These are phyloP conservation scores for Eilema depressum DNA, from an alignment of 2,888 invertebrate genomes.

Conservation along the genomic window DNA sequence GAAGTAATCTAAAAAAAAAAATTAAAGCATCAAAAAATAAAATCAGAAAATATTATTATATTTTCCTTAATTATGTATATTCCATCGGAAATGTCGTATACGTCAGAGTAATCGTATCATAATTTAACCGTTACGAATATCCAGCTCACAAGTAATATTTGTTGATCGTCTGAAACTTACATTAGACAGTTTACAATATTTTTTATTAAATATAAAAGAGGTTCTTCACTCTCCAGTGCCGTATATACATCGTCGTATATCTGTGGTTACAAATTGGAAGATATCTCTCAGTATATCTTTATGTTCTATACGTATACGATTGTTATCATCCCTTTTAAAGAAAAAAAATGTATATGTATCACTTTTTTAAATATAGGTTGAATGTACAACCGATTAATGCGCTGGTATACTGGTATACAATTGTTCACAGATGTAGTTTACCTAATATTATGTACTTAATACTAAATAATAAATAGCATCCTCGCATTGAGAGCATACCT, in stretches of 20 bases:
- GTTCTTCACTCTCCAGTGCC: constrained; percentile 79
- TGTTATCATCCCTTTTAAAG: constrained; percentile 86
- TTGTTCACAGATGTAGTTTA: constrained; percentile 81
- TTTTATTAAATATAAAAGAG: constrained; percentile 84
- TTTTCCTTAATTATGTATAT: constrained; percentile 42
- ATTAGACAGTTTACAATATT: constrained; percentile 83
- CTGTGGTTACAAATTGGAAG: constrained; percentile 83
- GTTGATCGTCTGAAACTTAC: constrained; percentile 78
- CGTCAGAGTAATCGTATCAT: constrained; percentile 38
- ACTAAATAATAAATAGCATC: constrained; percentile 86
- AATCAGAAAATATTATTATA: constrained; percentile 44
- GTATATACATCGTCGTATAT: constrained; percentile 85
- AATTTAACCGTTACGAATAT: constrained; percentile 52
- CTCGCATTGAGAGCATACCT: constrained; percentile 79
- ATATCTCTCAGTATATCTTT: constrained; percentile 76
- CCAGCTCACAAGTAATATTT: constrained; percentile 53
- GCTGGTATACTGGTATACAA: constrained; percentile 85
- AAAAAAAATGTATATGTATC: constrained; percentile 80
- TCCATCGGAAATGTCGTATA: constrained; percentile 52
- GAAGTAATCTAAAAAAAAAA: constrained; percentile 31
- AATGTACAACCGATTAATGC: constrained; percentile 75
- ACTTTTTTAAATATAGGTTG: constrained; percentile 77
- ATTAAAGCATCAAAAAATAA: constrained; percentile 47
- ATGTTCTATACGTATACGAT: constrained; percentile 91
- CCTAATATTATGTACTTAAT: constrained; percentile 80